phyloP scores from a whole-genome alignment of 1,140 invertebrate species.

The Achatina immaculata region DNA sequence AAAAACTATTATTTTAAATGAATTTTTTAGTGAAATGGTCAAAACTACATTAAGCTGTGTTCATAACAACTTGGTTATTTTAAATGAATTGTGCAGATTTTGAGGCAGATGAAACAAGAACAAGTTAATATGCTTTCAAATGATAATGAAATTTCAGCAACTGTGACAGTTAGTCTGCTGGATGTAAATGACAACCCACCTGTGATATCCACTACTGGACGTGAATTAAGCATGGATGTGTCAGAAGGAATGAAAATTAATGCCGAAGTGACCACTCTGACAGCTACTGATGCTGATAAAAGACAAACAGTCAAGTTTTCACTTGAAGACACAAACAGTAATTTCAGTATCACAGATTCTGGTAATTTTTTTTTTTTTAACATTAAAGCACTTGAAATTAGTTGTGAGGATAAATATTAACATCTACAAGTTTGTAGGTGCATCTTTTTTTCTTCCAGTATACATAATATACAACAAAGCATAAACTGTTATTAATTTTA shows the following conservation, averaged over 20 bases:
- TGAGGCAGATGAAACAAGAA: not conserved
- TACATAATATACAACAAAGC: too few species aligned
- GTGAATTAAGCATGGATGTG: slow-evolving; percentile 39
- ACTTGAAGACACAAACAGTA: slow-evolving; percentile 26
- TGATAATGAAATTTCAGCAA: slow-evolving; percentile 44
- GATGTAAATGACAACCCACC: slow-evolving; percentile 59
- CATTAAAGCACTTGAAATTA: not conserved
- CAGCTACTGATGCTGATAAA: slow-evolving; percentile 54
- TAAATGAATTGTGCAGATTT: too few species aligned
- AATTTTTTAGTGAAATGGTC: too few species aligned
- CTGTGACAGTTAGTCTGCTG: slow-evolving; percentile 45
- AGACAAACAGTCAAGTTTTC: slow-evolving; percentile 47
- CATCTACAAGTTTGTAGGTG: too few species aligned
- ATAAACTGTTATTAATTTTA: too few species aligned
- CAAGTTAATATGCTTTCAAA: not conserved
- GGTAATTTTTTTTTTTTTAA: slow-evolving; percentile 40
- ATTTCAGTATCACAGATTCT: slow-evolving; percentile 44
- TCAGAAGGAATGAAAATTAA: slow-evolving; percentile 39
- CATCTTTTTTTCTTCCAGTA: too few species aligned
- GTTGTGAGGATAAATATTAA: too few species aligned
- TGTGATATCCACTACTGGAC: slow-evolving; percentile 34
- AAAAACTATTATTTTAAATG: too few species aligned
- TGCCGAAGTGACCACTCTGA: slow-evolving; percentile 44
- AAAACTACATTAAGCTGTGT: too few species aligned
- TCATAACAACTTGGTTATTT: too few species aligned